Percentiles rank a stretch among this genome's conserved stretches.
Conservation (phyloP, 2,888 invertebrate genomes). For the Ophioninae sp. region DNA sequence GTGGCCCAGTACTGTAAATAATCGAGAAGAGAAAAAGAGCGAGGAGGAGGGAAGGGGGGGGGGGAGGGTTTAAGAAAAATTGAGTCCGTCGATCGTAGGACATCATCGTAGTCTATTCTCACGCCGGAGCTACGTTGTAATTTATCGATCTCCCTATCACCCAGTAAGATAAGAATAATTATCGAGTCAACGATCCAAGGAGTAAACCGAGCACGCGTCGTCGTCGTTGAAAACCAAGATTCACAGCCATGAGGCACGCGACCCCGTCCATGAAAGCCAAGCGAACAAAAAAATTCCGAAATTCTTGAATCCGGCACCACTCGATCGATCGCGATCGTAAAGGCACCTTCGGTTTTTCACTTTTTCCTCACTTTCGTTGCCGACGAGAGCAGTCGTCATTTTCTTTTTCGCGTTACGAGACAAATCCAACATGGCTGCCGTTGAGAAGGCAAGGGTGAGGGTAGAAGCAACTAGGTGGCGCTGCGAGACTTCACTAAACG, state of each 20-base stretch:
- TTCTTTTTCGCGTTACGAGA: too few relatives aligned
- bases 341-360: too few relatives aligned
- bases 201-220: background rate
- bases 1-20: constrained; percentile 31
- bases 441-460: too few relatives aligned
- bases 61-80: constrained; percentile 13
- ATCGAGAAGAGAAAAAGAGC: constrained; percentile 9
- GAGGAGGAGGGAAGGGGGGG: background rate
- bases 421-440: too few relatives aligned
- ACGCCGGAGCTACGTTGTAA: constrained; percentile 19
- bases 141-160: constrained; percentile 9
- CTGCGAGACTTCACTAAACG: background rate
- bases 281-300: background rate
- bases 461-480: too few relatives aligned
- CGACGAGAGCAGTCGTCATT: too few relatives aligned
- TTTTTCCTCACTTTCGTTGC: background rate
- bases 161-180: background rate
- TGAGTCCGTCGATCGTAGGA: constrained; percentile 24
- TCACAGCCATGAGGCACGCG: constrained; percentile 36
- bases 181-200: background rate
- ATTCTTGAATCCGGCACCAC: background rate
- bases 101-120: constrained; percentile 22
- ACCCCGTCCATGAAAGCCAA: constrained; percentile 35
- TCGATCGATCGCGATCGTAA: background rate
- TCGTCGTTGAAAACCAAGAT: background rate